These are phyloP conservation scores for Euwallacea fornicatus DNA, from an alignment of 1,140 invertebrate species.

Conservation along the genomic window DNA sequence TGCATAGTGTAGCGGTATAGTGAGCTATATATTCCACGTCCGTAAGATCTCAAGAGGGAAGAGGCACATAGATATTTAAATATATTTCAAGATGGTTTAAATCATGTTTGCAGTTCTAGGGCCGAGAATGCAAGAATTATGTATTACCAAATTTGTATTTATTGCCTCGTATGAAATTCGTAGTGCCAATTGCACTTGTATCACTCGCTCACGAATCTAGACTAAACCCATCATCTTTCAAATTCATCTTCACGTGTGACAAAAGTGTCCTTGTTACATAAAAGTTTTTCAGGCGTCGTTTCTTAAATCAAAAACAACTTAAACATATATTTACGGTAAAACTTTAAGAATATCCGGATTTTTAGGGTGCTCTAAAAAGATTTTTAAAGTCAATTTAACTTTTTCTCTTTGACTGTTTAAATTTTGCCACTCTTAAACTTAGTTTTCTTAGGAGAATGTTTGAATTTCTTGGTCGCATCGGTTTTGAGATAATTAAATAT, in stretches of 20 bases:
- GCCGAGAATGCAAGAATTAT: too few species aligned
- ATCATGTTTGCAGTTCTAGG: too few species aligned
- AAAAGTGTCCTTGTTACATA: slow-evolving; percentile 29
- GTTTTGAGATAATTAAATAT: slow-evolving; percentile 6
- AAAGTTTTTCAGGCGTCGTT: slow-evolving; percentile 28
- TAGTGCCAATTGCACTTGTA: too few species aligned
- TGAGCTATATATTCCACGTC: not conserved
- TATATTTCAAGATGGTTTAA: not conserved
- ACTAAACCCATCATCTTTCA: not conserved
- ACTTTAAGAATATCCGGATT: slow-evolving; percentile 28
- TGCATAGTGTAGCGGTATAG: not conserved
- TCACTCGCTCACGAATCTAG: not conserved
- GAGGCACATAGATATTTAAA: slow-evolving; percentile 1
- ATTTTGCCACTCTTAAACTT: slow-evolving; percentile 31
- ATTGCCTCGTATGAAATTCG: too few species aligned
- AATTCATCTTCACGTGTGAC: slow-evolving; percentile 4
- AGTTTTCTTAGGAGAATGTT: slow-evolving; percentile 20
- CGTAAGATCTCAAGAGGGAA: not conserved
- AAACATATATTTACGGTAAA: slow-evolving; percentile 35
- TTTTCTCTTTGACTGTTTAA: slow-evolving; percentile 33
- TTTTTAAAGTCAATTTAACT: slow-evolving; percentile 37
- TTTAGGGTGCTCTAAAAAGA: slow-evolving; percentile 29
- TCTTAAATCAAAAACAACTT: slow-evolving; percentile 35
- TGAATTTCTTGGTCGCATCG: slow-evolving; percentile 15
- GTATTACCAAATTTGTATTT: too few species aligned